Percentiles rank a stretch among this genome's conserved stretches.
phyloP scores from a whole-genome alignment of 2,888 invertebrate species.

The Thecophora atra region DNA sequence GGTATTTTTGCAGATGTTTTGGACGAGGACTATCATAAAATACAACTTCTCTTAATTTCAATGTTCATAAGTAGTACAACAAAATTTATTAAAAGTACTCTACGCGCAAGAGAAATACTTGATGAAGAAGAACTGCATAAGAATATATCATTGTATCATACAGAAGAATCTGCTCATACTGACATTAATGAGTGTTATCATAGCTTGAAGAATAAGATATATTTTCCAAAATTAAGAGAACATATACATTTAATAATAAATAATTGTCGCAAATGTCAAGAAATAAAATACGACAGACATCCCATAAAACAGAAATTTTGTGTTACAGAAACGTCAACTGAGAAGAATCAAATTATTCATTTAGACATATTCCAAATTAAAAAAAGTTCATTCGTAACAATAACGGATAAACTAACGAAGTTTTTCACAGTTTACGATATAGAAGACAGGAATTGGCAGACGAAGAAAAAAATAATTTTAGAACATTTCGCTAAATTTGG shows the following conservation, averaged over 20 bases:
- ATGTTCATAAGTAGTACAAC: conserved; percentile 33
- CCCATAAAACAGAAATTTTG: conserved; percentile 36
- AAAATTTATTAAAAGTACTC: not conserved
- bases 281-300: too few relatives aligned
- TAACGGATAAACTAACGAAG: conserved; percentile 39
- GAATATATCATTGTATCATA: conserved; percentile 32
- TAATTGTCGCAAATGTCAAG: conserved; percentile 30
- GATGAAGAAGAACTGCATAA: conserved; percentile 34
- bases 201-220: not conserved
- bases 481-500: conserved; percentile 40
- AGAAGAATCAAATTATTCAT: too few relatives aligned
- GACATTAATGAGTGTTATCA: conserved; percentile 38
- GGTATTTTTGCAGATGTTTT: conserved; percentile 41
- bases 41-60: conserved; percentile 39
- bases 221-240: conserved; percentile 36
- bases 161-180: conserved; percentile 31
- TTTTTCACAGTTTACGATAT: conserved; percentile 28
- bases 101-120: conserved; percentile 1
- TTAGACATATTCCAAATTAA: conserved; percentile 37
- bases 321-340: conserved; percentile 37
- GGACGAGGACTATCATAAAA: conserved; percentile 38
- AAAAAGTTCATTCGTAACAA: conserved; percentile 37
- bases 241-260: conserved; percentile 42
- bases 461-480: conserved; percentile 10
- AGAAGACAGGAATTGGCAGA: conserved; percentile 8